A percentile compares a stretch with the other conserved stretches of the same genome.
These are phyloP conservation scores for Chrysina gloriosa DNA, from an alignment of 2,888 invertebrate species.

Conservation along the genomic window DNA sequence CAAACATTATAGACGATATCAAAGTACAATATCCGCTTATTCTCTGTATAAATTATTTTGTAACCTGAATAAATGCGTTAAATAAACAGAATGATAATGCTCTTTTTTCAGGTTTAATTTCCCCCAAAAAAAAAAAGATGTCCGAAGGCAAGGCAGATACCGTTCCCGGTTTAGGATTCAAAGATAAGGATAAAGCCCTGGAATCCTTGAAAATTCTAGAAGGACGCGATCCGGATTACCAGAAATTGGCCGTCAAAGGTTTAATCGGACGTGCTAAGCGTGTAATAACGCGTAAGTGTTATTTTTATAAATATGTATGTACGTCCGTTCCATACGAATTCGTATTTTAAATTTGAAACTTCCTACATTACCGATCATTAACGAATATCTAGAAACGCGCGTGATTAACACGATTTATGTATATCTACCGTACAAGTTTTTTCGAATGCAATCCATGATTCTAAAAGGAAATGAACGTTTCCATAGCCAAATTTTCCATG, in stretches of 20 bases:
- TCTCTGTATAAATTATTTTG: too few relatives aligned
- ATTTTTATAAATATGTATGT: neutral
- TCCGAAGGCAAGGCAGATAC: slow-evolving; percentile 67
- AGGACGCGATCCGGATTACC: slow-evolving; percentile 82
- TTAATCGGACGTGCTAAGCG: slow-evolving; percentile 78
- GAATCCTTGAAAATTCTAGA: slow-evolving; percentile 75
- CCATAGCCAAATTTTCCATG: neutral
- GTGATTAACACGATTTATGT: neutral
- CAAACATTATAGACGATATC: too few relatives aligned
- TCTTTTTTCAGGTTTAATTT: slow-evolving; percentile 13
- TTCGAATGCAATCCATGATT: too few relatives aligned
- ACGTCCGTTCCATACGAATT: neutral
- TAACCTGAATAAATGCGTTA: neutral
- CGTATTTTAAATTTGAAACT: slow-evolving; percentile 20
- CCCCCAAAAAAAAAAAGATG: slow-evolving; percentile 51
- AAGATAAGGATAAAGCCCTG: slow-evolving; percentile 79
- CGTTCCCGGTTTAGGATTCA: slow-evolving; percentile 81
- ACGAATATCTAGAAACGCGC: neutral
- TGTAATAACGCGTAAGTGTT: slow-evolving; percentile 72
- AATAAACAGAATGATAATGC: neutral
- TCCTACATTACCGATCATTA: slow-evolving; percentile 3
- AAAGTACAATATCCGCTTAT: too few relatives aligned
- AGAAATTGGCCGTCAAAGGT: slow-evolving; percentile 78
- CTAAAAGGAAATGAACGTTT: neutral
- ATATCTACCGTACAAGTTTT: too few relatives aligned